Base-by-base conservation (phyloP, 2,888 invertebrate species). In the Trichopria drosophilae region DNA sequence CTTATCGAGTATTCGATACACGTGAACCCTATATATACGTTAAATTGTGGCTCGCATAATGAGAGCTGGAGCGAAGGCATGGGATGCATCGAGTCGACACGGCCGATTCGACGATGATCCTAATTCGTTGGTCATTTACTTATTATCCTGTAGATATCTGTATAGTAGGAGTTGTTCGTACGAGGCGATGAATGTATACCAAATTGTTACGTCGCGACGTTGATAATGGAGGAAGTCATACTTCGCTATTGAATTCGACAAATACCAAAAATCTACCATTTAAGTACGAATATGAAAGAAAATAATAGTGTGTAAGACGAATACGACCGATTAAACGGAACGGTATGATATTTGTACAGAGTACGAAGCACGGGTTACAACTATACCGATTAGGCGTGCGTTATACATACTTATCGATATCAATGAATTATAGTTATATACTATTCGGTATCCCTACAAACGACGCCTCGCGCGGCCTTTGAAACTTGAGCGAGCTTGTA, bases 141-240 rank as follows among this genome's bases (percentile, higher is more conserved):
- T 66, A 69, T 61, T 69, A 69, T 66, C 64, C 66, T 74, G 74
- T 74, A 74, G 74, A 74, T 74, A 74, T 61, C 65, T 74, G 74
- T 74, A 74, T 72, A 73, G 72, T 73, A 72, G 71, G 65, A 56
- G 66, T 61, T 67, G 64, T 65, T 63, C 57, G 61, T 53, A 60
- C 61, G 58, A 56, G 54, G 59, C 61, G 61, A 51, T 64, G 65
- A 63, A 65, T 69, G 65, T 69, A 67, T 70, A 66, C 63, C 66
- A 63, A 66, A 66, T 70, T 70, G 69, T 72, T 69, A 71, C 61
- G 67, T 67, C 64, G 63, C 65, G 67, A 67, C 60, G 64, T 66
- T 55, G 59, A 71, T 70, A 58, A 57, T 53, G 51, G 29, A 51
- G n/a, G n/a, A n/a, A n/a, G n/a, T n/a, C n/a, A n/a, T n/a, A n/a